Evolutionary conservation across 2,113 vertebrate species (phyloP).

Genomic region (Meriones unguiculatus): DNA sequence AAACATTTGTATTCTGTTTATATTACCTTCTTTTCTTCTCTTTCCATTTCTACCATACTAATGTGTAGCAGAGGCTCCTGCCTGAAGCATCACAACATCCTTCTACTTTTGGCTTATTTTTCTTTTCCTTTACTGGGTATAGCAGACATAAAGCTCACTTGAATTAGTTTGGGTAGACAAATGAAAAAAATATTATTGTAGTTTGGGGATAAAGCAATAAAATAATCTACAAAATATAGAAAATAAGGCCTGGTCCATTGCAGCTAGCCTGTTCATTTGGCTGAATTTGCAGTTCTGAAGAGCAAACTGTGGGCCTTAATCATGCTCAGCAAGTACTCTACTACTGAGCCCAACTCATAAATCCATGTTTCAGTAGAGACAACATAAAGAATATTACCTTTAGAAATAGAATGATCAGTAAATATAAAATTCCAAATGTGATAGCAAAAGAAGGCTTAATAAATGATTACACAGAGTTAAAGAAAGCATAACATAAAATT

Average conservation of each 20-base stretch:
- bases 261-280: background rate
- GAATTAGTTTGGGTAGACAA: background rate
- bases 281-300: background rate
- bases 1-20: background rate
- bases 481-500: background rate
- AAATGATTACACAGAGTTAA: conserved; percentile 24
- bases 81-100: background rate
- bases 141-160: background rate
- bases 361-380: background rate
- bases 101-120: background rate
- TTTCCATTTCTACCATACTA: background rate
- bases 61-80: background rate
- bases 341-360: background rate
- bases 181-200: background rate
- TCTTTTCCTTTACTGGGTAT: background rate
- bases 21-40: background rate
- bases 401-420: conserved; percentile 24
- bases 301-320: background rate
- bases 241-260: background rate
- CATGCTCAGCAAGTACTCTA: background rate
- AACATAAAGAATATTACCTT: background rate
- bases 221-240: background rate
- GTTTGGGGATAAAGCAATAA: background rate
- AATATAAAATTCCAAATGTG: background rate
- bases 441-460: background rate